Percentiles rank a stretch among this genome's conserved stretches.
Conservation (phyloP, 2,797 vertebrate species). For the Oryzias sinensis region DNA sequence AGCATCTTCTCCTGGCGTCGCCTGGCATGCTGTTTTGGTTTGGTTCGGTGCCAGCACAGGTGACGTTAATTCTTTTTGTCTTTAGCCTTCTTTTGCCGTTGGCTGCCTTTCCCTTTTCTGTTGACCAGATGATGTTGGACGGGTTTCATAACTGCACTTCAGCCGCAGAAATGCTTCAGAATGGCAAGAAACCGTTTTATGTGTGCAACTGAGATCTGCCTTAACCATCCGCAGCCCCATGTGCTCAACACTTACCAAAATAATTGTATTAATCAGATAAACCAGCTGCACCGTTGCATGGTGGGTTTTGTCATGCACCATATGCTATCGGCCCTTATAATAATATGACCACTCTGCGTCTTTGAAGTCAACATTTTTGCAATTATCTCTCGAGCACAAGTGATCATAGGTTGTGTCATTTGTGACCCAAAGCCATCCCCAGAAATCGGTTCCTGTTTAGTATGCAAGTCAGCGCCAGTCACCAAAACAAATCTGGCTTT, state of each 20-base stretch:
- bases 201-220: not conserved
- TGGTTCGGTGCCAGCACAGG: constrained; percentile 65
- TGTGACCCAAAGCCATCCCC: too few relatives aligned
- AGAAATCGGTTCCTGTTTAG: too few relatives aligned
- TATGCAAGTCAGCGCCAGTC: not conserved
- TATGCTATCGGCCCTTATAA: not conserved
- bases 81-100: constrained; percentile 64
- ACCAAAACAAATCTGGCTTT: constrained; percentile 6
- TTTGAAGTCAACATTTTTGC: constrained; percentile 8
- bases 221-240: not conserved
- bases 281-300: not conserved
- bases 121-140: constrained; percentile 58
- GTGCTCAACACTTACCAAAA: not conserved
- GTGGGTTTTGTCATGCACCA: not conserved
- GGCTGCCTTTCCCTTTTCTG: constrained; percentile 55
- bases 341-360: not conserved
- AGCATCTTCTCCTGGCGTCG: constrained; percentile 52
- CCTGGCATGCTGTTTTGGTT: constrained; percentile 57
- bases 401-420: constrained; percentile 5
- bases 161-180: constrained; percentile 25
- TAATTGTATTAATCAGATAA: constrained; percentile 2
- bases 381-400: constrained; percentile 27
- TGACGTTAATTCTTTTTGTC: constrained; percentile 71
- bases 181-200: constrained; percentile 20
- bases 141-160: constrained; percentile 59